Base-by-base conservation (phyloP, 2,888 invertebrate genomes). In the Agonopterix subpropinquella region DNA sequence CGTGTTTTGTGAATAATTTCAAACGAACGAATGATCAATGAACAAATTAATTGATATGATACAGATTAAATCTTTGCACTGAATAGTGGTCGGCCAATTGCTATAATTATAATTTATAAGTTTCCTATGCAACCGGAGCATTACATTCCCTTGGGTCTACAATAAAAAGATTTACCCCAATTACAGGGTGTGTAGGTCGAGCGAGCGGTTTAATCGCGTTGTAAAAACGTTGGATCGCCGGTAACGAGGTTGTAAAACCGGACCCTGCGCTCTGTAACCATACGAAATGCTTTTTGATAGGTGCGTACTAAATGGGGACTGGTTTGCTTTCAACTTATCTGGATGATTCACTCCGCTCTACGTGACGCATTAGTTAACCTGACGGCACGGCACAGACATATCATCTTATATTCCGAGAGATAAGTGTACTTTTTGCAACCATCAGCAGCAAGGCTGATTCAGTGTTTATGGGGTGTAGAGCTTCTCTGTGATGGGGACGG, bases 201-300 rank as follows among this genome's bases (percentile, higher is more conserved):
- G 64, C 66, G 65, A 66, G 70, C 73, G 73, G 75, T 80, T 77
- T 80, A 80, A 82, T 83, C 76, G 77, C 67, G 77, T 67, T 74
- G 77, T 86, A 85, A 86, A 85, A 85, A 85, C 76, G 70, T 67
- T 61, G 72, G 69, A 73, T 68, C 70, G 75, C 64, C 75, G 68
- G 79, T 82, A 84, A 85, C 81, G 78, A 82, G 79, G 80, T 64
- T 64, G 75, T 83, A 84, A 72, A 84, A 77, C 70, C 65, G 70
- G 73, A 72, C 76, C 69, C 65, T 56, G 52, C 62, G 65, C 67
- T 62, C 69, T 64, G 72, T 73, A 71, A 67, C 70, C 66, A 57
- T 72, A 70, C 59, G 56, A 56, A 55, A 61, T 58, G 61, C 63
- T 66, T 61, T 61, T 65, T 66, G 67, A 65, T 69, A 67, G 63